Evolutionary conservation across 2,888 invertebrate species (phyloP).

Genomic region (Blera fallax): DNA sequence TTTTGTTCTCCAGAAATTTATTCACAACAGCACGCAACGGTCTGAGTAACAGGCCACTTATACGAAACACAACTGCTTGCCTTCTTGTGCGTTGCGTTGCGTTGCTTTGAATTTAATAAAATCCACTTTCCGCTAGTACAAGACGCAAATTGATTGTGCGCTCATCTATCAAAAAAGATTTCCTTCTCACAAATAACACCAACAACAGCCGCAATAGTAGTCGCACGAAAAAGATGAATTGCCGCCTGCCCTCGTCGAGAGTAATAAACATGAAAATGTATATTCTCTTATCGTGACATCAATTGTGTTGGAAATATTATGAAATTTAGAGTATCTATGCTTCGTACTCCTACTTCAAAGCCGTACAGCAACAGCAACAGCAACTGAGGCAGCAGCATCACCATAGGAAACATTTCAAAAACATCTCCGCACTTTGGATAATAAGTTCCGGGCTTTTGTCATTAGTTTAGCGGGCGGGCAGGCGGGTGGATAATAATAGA

Average conservation of each 20-base stretch:
- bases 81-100: neutral
- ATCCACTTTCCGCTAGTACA: slow-evolving; percentile 35
- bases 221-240: slow-evolving; percentile 42
- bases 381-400: neutral
- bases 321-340: slow-evolving; percentile 12
- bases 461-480: slow-evolving; percentile 25
- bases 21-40: slow-evolving; percentile 2
- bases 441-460: slow-evolving; percentile 41
- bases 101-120: slow-evolving; percentile 43
- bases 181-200: neutral
- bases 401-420: slow-evolving; percentile 11
- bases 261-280: slow-evolving; percentile 42
- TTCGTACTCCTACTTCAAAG: neutral
- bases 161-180: slow-evolving; percentile 51
- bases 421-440: slow-evolving; percentile 38
- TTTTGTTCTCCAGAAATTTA: slow-evolving; percentile 7
- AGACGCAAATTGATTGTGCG: slow-evolving; percentile 51
- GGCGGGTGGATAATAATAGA: slow-evolving; percentile 24
- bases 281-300: slow-evolving; percentile 17
- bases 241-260: slow-evolving; percentile 6
- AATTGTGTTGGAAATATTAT: slow-evolving; percentile 21
- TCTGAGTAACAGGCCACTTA: slow-evolving; percentile 19
- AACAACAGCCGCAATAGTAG: slow-evolving; percentile 12
- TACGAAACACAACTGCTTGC: slow-evolving; percentile 3
- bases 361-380: too few relatives aligned